These are phyloP conservation scores for Entosphenus tridentatus DNA, from an alignment of 2,113 vertebrate genomes.

Conservation along the genomic window DNA sequence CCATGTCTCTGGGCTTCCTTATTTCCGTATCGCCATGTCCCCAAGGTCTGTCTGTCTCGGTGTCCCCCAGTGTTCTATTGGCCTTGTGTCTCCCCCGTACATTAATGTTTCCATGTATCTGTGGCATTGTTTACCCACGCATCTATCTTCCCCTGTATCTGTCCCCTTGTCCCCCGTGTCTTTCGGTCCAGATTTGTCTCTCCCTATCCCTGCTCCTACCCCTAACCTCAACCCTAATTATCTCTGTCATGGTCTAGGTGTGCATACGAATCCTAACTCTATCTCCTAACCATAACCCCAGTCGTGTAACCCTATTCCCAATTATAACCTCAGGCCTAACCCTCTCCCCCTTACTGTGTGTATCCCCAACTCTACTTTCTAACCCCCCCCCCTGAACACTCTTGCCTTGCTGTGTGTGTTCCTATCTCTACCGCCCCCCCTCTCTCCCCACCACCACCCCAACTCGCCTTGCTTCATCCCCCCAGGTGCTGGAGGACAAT, in stretches of 20 bases:
- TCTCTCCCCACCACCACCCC: background rate
- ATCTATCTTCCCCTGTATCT: too few relatives aligned
- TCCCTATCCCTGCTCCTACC: too few relatives aligned
- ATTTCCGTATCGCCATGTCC: too few relatives aligned
- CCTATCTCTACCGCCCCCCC: background rate
- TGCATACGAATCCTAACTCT: background rate
- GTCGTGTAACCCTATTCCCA: background rate
- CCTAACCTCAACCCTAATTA: too few relatives aligned
- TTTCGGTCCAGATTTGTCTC: too few relatives aligned
- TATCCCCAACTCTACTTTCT: background rate
- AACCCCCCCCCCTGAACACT: background rate
- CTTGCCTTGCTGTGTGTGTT: background rate
- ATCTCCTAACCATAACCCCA: background rate
- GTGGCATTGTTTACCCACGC: too few relatives aligned
- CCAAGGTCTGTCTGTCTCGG: too few relatives aligned
- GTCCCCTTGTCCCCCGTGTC: too few relatives aligned
- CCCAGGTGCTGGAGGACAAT: conserved; percentile 66
- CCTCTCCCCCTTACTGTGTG: conserved; percentile 1
- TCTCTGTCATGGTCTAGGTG: background rate
- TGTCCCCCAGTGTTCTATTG: too few relatives aligned
- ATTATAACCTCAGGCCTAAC: background rate
- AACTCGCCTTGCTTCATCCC: background rate
- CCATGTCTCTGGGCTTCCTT: too few relatives aligned
- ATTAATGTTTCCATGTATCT: too few relatives aligned
- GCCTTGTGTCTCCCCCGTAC: too few relatives aligned